Base-by-base conservation (phyloP, 2,888 invertebrate genomes). In the Napeogenes inachia region DNA sequence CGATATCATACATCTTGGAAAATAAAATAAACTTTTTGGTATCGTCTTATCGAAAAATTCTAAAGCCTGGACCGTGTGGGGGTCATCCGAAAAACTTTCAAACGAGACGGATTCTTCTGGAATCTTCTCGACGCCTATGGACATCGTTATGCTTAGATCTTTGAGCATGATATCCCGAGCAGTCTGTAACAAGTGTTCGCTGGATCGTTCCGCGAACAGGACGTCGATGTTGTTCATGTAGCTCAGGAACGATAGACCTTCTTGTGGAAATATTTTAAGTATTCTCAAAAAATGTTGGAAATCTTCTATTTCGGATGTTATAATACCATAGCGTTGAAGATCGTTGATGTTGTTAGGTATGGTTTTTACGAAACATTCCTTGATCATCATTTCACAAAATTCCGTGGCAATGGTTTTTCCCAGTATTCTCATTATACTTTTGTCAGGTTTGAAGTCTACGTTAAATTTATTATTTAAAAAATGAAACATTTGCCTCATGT, bases 261-360 rank as follows among this genome's bases (percentile, higher is more conserved):
- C 79, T 8, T 68, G 66, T 2, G 89, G 84, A 66, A 95, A 92
- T 67, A 94, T 93, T 64, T 92, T 91, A 54, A 93, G 85, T 54
- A 89, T 80, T 2, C 92, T 80, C 45, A 97, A 85, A 64, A 91
- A 91, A 55, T 88, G 80, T 77, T 97, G 94, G 66, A 97, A 94
- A 56, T 91, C 82, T 64, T 92, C 82, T 46, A 95, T 94, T 71
- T 93, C 92, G 3, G 91, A 81, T 32, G 94, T 92, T 2, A 96
- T 91, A 33, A 85, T 86, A 4, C 89, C 86, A 70, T 95, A 97
- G 21, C 86, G 90, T 69, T 94, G 92, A 64, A 96, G 85, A 67
- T 95, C 95, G 60, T 92, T 92, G 69, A 93, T 93, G 57, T 93
- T 95, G 67, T 93, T 93, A 0, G 97, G 97, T 73, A 97, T 93